Evolutionary conservation across 2,888 invertebrate species (phyloP), one percentile per base, ranked within the genome.

Genomic region (Platynereis dumerilii): DNA sequence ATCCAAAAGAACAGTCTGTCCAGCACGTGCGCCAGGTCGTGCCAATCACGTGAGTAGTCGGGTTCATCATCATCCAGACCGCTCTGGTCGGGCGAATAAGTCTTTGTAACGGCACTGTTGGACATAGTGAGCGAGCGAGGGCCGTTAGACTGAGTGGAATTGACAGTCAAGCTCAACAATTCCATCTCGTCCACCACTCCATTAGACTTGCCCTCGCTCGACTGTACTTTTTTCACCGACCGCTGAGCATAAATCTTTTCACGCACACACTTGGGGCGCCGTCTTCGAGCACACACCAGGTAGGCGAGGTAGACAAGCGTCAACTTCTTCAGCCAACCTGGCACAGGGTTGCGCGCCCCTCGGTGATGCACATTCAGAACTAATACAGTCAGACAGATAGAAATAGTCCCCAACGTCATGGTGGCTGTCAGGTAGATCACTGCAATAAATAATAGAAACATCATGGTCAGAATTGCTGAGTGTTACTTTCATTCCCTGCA

Each of bases 391-490:
- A 72, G 65, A 53, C 72, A 70, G 44, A 72, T 68, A 29, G 72
- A 72, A n/a, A 70, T 58, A 12, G 70, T 70, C 26, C 72, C 72
- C 45, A 72, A 61, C 3, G 68, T 57, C 72, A 72, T 72, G 44
- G 72, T 72, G 7, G 70, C 67, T 57, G 66, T 72, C 62, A 72
- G 66, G 63, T 72, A 72, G 56, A 65, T 58, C 29, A 72, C 72
- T 72, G 64, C 22, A 44, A 63, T 15, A 28, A 28, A 65, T 22
- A 48, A 22, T 20, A 48, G 22, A 48, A n/a, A 48, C 48, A 48
- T 5, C n/a, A n/a, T 48, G 48, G 22, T 34, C 12, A 34, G 34
- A 34, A 34, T 34, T 34, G 34, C 34, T 34, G 34, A 12, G 7
- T 34, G 5, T n/a, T n/a, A n/a, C n/a, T n/a, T n/a, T n/a, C n/a